phyloP scores from a whole-genome alignment of 2,888 invertebrate species.

The Mesorhabditis spiculigera region DNA sequence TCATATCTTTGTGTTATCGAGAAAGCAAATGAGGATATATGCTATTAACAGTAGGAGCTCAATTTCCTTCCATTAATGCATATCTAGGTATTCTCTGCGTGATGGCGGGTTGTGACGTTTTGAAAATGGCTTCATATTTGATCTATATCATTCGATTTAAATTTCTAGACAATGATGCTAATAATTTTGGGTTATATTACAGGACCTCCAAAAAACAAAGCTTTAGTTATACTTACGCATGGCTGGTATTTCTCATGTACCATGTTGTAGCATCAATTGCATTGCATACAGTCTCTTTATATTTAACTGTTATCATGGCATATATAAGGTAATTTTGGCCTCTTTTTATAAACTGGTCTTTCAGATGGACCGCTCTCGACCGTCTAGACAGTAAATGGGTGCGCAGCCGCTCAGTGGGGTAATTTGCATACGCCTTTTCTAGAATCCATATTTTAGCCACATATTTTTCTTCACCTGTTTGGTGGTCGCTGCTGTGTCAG shows the following conservation, averaged over 20 bases:
- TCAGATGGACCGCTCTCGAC: constrained; percentile 40
- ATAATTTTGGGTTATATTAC: neutral
- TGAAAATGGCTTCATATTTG: constrained; percentile 53
- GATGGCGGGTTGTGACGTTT: constrained; percentile 54
- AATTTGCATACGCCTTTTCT: constrained; percentile 7
- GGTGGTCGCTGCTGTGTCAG: constrained; percentile 44
- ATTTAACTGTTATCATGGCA: constrained; percentile 52
- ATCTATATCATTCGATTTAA: constrained; percentile 51
- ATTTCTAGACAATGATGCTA: constrained; percentile 24
- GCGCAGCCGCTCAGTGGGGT: constrained; percentile 37
- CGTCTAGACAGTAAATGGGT: constrained; percentile 44
- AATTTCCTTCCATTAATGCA: constrained; percentile 3
- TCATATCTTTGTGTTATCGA: constrained; percentile 39
- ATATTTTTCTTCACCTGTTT: constrained; percentile 45
- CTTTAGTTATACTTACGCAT: constrained; percentile 34
- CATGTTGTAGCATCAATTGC: constrained; percentile 47
- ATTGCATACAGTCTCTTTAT: constrained; percentile 53
- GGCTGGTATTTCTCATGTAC: constrained; percentile 39
- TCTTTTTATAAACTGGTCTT: neutral
- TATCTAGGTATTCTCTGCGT: constrained; percentile 22
- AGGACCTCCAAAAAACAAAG: too few relatives aligned
- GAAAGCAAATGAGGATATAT: constrained; percentile 13
- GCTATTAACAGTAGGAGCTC: neutral
- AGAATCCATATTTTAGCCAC: constrained; percentile 36
- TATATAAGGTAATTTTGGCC: constrained; percentile 37